Percentiles rank a stretch among this genome's conserved stretches.
phyloP scores from a whole-genome alignment of 2,797 vertebrate species.

The Mormyrops attenuatus region DNA sequence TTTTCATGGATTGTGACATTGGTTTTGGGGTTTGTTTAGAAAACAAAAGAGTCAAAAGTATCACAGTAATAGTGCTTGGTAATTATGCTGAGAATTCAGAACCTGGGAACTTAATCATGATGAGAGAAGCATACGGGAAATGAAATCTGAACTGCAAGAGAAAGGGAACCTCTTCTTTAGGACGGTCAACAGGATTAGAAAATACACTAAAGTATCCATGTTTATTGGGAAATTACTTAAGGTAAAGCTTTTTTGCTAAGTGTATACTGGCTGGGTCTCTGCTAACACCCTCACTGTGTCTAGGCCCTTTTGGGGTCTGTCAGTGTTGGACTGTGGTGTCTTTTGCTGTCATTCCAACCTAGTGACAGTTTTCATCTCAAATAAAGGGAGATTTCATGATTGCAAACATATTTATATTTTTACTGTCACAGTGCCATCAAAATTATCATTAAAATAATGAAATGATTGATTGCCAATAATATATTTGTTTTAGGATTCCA shows the following conservation, averaged over 20 bases:
- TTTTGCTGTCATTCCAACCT: neutral
- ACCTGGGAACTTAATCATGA: neutral
- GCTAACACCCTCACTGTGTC: neutral
- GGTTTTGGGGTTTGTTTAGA: neutral
- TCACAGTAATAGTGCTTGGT: neutral
- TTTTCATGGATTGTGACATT: neutral
- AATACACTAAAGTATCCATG: neutral
- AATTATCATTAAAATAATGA: slow-evolving; percentile 29
- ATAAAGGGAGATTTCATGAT: slow-evolving; percentile 45
- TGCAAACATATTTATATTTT: slow-evolving; percentile 41
- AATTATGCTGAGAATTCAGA: neutral
- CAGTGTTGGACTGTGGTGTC: neutral
- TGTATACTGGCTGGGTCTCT: neutral
- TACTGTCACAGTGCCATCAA: slow-evolving; percentile 37
- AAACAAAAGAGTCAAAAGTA: neutral
- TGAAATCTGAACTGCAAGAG: neutral
- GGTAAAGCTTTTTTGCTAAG: neutral
- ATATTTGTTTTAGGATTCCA: slow-evolving; percentile 44
- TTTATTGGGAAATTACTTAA: neutral
- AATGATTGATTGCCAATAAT: slow-evolving; percentile 40
- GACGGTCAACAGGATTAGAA: neutral
- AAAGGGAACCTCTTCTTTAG: neutral
- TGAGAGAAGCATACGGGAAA: neutral
- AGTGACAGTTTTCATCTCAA: slow-evolving; percentile 25
- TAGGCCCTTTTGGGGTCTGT: neutral